phyloP scores from a whole-genome alignment of 2,113 vertebrate genomes.

The Festucalex cinctus region DNA sequence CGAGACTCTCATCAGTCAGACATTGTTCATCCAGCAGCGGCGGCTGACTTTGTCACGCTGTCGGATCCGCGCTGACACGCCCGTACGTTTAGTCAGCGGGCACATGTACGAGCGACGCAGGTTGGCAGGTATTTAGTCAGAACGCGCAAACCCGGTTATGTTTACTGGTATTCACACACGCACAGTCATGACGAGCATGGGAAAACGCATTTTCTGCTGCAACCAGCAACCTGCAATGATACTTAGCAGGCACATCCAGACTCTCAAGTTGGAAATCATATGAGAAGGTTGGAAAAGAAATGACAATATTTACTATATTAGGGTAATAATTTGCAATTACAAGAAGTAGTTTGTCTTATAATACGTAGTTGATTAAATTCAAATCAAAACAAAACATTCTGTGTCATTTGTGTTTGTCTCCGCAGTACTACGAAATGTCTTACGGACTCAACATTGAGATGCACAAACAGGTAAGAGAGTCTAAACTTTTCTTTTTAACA shows the following conservation, averaged over 20 bases:
- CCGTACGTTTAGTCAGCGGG: conserved; percentile 24
- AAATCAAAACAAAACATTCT: background rate
- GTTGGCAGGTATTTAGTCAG: conserved; percentile 19
- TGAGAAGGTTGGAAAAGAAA: background rate
- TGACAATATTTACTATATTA: background rate
- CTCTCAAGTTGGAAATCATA: background rate
- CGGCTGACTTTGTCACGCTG: conserved; percentile 62
- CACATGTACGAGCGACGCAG: background rate
- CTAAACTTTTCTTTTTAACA: background rate
- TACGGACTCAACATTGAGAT: conserved; percentile 74
- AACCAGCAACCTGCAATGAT: background rate
- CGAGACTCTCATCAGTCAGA: conserved; percentile 67
- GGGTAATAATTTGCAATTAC: too few relatives aligned
- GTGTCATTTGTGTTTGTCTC: conserved; percentile 43
- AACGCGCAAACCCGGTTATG: background rate
- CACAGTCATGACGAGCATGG: background rate
- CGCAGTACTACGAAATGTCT: conserved; percentile 72
- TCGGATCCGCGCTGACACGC: conserved; percentile 54
- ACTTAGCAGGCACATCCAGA: background rate
- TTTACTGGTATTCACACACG: background rate
- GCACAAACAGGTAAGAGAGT: conserved; percentile 68
- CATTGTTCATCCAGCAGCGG: conserved; percentile 63
- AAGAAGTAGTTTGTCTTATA: too few relatives aligned
- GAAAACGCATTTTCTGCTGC: background rate
- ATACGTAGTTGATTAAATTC: too few relatives aligned